Conservation (phyloP, 2,113 vertebrate genomes). For the Crypturellus undulatus region DNA sequence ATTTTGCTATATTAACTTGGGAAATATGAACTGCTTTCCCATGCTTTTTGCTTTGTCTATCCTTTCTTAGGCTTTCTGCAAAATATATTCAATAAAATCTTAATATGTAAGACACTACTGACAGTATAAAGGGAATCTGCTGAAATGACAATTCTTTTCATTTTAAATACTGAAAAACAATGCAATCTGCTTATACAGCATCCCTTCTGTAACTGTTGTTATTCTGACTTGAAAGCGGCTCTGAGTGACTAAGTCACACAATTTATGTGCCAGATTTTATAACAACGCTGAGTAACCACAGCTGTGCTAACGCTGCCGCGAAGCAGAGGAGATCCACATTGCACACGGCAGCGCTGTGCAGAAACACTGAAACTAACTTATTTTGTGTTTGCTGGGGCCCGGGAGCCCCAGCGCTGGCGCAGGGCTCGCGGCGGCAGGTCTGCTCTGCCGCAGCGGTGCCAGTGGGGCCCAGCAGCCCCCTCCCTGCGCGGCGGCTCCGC, state of each 20-base stretch:
- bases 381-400: neutral
- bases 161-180: neutral
- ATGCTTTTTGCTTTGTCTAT: neutral
- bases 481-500: too few relatives aligned
- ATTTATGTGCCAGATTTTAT: neutral
- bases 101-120: neutral
- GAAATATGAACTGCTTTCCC: neutral
- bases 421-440: too few relatives aligned
- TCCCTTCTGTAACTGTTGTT: neutral
- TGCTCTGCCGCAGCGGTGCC: neutral
- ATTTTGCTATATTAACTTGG: neutral
- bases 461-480: too few relatives aligned
- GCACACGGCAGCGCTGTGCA: neutral
- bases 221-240: neutral
- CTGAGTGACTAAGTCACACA: neutral
- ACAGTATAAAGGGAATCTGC: neutral
- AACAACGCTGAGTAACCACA: neutral
- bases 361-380: neutral
- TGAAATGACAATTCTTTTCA: neutral
- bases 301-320: neutral
- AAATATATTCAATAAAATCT: neutral
- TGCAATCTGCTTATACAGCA: neutral
- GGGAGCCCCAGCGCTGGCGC: neutral
- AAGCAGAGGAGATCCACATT: fast-evolving
- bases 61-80: neutral